Percentiles rank a stretch among this genome's conserved stretches.
These are phyloP conservation scores for Drosophila novamexicana DNA, from an alignment of 1,140 invertebrate species.

Conservation along the genomic window DNA sequence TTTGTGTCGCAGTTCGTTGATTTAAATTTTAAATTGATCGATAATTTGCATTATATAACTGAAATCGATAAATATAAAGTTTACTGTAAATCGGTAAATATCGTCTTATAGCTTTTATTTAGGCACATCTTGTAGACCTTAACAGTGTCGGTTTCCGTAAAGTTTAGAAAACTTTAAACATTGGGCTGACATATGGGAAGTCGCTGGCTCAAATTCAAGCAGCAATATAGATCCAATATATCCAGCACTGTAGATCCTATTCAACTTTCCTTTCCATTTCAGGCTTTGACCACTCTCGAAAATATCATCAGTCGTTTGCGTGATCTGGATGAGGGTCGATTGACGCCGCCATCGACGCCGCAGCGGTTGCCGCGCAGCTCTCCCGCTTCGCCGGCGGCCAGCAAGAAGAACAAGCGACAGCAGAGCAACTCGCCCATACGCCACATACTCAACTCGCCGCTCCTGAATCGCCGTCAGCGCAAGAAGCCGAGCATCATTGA, in stretches of 20 bases:
- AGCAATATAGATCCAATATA: too few relatives aligned
- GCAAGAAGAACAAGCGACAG: conserved; percentile 89
- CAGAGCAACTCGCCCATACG: conserved; percentile 92
- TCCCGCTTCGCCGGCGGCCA: conserved; percentile 89
- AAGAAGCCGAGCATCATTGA: conserved; percentile 90
- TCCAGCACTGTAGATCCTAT: not conserved
- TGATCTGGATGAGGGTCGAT: conserved; percentile 85
- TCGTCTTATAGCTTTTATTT: too few relatives aligned
- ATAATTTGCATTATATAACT: not conserved
- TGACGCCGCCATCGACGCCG: conserved; percentile 86
- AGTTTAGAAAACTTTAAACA: too few relatives aligned
- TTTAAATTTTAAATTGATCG: too few relatives aligned
- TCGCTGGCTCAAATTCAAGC: too few relatives aligned
- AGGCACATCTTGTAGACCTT: too few relatives aligned
- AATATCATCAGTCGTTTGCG: conserved; percentile 86
- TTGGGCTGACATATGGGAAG: too few relatives aligned
- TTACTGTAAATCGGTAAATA: too few relatives aligned
- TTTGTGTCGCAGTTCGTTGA: too few relatives aligned
- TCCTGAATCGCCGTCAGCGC: conserved; percentile 90
- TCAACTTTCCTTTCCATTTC: not conserved
- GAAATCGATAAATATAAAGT: not conserved
- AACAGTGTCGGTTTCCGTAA: too few relatives aligned
- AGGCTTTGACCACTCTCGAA: conserved; percentile 86
- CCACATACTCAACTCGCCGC: conserved; percentile 92
- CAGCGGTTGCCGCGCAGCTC: conserved; percentile 89